A percentile compares a stretch with the other conserved stretches of the same genome.
Conservation (phyloP, 2,113 vertebrate genomes). For the Tricholaema leucomelas region DNA sequence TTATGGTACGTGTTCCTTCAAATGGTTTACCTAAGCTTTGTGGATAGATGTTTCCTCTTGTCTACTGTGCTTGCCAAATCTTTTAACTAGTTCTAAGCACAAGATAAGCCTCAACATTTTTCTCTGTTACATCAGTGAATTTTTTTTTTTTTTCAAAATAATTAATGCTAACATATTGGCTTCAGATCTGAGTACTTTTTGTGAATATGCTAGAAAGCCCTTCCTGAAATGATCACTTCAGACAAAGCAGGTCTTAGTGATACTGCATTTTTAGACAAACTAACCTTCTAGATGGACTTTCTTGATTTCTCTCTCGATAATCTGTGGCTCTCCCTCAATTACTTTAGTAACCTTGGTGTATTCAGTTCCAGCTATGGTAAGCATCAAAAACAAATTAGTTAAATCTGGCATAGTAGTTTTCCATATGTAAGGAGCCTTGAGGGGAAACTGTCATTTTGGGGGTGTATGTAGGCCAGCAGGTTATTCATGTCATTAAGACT, state of each 20-base stretch:
- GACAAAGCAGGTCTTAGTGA: constrained; percentile 12
- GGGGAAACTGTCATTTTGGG: background rate
- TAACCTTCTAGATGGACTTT: constrained; percentile 70
- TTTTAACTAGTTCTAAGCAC: background rate
- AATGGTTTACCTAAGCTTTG: background rate
- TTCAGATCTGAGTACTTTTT: background rate
- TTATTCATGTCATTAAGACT: background rate
- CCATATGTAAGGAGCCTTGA: background rate
- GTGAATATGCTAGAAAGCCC: background rate
- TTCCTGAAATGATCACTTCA: background rate
- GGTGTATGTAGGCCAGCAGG: background rate
- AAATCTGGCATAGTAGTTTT: constrained; percentile 14
- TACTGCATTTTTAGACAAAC: constrained; percentile 39
- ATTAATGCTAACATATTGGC: background rate
- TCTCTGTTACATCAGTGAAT: background rate
- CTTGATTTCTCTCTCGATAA: constrained; percentile 69
- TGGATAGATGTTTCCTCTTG: background rate
- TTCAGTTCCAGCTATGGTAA: constrained; percentile 53
- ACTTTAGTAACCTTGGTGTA: constrained; percentile 73
- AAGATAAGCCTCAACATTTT: background rate
- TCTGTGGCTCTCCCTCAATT: constrained; percentile 66
- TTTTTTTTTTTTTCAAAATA: background rate
- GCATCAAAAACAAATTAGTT: constrained; percentile 54
- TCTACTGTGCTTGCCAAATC: background rate
- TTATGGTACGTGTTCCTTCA: background rate